Base-by-base conservation (phyloP, 2,797 vertebrate species). In the Mycteria americana region DNA sequence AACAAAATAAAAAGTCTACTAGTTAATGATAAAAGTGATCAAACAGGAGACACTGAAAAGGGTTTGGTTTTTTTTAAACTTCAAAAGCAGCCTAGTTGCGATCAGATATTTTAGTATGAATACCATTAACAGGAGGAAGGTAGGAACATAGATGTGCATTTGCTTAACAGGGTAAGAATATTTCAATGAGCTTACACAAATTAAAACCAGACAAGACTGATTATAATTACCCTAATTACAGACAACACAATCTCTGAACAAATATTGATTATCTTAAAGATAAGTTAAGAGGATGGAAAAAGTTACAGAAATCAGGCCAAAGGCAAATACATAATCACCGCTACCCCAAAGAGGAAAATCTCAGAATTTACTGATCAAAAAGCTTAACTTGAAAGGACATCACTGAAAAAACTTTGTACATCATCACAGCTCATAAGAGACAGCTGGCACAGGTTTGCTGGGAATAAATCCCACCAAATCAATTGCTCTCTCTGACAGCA, bases 121-220 rank as follows among this genome's bases (percentile, higher is more conserved):
- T 33, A 75, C 9, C 6, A 24, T 45, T 85, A 84, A 74, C 6
- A 72, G 31, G 2, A 91, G 6, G 41, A 89, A 87, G 19, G n/a
- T 18, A 62, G 28, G 37, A 87, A 85, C 56, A 64, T 1, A 39
- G 37, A 56, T 16, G 9, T 46, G 19, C 33, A 57, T 41, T 60
- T 88, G 54, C 8, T 67, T 67, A 74, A 70, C 12, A 62, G 19
- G 83, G 12, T 28, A 69, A 21, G 31, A 80, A 14, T 35, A 95
- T 43, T 88, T 57, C 82, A 94, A 92, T 62, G 5, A 84, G 9
- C 9, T 85, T 62, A 35, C 14, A 62, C 10, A 43, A 85, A 93
- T 54, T 54, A 89, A 89, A 94, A 82, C 21, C 9, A 87, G 35
- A 51, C 19, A 78, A 78, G 31, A 81, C 18, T 70, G 62, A 93